A percentile compares a stretch with the other conserved stretches of the same genome.
Evolutionary conservation across 2,797 vertebrate species (phyloP).

Genomic region (Sebastiscus tertius): DNA sequence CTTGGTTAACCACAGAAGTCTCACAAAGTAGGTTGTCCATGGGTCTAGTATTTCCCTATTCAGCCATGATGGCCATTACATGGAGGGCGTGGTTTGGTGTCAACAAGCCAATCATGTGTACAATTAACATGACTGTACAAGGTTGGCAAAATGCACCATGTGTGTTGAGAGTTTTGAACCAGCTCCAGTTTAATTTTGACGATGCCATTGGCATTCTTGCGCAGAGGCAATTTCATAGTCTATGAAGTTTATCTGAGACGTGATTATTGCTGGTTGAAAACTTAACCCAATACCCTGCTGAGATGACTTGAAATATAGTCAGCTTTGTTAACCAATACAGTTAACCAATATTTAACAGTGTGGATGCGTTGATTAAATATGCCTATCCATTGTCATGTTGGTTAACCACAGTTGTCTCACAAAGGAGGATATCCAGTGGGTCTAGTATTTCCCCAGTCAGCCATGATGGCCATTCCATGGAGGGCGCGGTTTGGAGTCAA

Average conservation of each 20-base stretch:
- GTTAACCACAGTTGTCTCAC: no score
- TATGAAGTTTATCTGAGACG: background rate
- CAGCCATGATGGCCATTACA: no score
- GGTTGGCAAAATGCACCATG: background rate
- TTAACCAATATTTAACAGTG: no score
- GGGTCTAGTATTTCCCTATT: background rate
- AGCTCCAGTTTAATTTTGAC: background rate
- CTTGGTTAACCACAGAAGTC: no score
- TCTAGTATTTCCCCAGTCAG: no score
- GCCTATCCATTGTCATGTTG: no score
- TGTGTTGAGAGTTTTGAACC: background rate
- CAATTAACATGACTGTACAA: accelerated
- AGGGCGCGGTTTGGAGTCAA: background rate
- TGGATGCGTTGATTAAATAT: no score
- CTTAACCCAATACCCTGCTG: background rate
- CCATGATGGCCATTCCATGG: no score
- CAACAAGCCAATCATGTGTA: background rate
- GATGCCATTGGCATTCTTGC: accelerated
- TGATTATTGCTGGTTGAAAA: background rate
- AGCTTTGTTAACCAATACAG: background rate
- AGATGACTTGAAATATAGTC: background rate
- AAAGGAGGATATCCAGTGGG: no score
- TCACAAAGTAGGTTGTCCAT: background rate
- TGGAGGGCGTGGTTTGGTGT: background rate
- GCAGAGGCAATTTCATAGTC: background rate